A percentile compares a stretch with the other conserved stretches of the same genome.
Conservation (phyloP, 2,113 vertebrate species). For the Antigone vipio region DNA sequence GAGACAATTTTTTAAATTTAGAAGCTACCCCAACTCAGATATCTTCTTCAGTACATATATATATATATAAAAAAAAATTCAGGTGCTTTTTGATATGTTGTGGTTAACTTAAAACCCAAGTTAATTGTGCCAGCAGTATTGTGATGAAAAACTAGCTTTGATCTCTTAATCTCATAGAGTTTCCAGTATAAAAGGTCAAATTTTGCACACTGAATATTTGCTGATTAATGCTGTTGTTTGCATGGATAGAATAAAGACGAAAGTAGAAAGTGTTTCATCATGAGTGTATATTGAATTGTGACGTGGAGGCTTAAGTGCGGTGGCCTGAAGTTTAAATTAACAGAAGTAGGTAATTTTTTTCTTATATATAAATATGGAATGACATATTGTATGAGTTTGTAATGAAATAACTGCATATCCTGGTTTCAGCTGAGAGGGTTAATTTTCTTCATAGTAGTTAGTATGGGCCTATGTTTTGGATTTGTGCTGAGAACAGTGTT, state of each 20-base stretch:
- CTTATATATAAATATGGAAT: background rate
- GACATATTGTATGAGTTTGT: background rate
- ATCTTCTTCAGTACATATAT: background rate
- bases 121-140: background rate
- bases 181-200: background rate
- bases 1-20: background rate
- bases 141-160: background rate
- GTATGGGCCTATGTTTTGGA: too few species aligned
- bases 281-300: background rate
- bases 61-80: background rate
- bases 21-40: background rate
- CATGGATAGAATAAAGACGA: background rate
- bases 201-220: background rate
- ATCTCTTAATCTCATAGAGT: background rate
- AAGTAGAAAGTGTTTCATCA: background rate
- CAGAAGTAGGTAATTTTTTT: background rate
- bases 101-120: background rate
- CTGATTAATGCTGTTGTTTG: background rate
- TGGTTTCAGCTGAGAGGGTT: too few species aligned
- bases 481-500: too few species aligned
- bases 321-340: background rate
- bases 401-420: background rate
- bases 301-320: background rate
- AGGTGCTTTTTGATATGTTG: background rate
- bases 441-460: too few species aligned